Evolutionary conservation across 2,113 vertebrate genomes (phyloP), one percentile per base, ranked within the genome.

Genomic region (Ictalurus punctatus): DNA sequence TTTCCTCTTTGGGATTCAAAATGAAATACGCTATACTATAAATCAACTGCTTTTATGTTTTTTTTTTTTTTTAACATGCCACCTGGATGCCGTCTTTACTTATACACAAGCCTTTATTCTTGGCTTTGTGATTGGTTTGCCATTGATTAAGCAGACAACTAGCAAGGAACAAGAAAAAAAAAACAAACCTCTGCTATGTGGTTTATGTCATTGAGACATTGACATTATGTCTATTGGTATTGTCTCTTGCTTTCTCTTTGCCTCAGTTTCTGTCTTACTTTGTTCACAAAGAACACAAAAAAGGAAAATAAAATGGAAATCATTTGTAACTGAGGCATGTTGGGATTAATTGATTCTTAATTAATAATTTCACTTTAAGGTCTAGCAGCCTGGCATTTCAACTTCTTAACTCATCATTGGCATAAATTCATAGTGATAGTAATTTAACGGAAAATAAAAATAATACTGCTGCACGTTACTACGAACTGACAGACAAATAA

Each of bases 301-400:
- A 30, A 7, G 17, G 2, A 30, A 71, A 95, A 95, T 94, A 94
- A 95, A 96, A 97, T 96, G 95, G n/a, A 97, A 98, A 96, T 96
- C 95, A 97, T 94, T 95, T 97, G 96, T 96, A 98, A 98, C 95
- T 96, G 96, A 97, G 96, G 96, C 96, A 95, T 94, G 96, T 97
- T 97, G 96, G 96, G 95, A 97, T 95, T 96, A 97, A 98, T 17
- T 3, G 27, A 67, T 67, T 80, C 61, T 81, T 14, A 30, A 61
- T 87, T 80, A 13, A 52, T 14, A 25, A 65, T 80, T 63, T 79
- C 13, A 79, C 52, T 52, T 40, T 48, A 34, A 87, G 58, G 58
- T 44, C 7, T 23, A 73, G n/a, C n/a, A 74, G 30, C 23, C 2
- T 37, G 13, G 74, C 40, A n/a, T 6, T 27, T 12, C 17, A 86